phyloP scores from a whole-genome alignment of 2,888 invertebrate genomes.

The Drosophila hawaiiensis region DNA sequence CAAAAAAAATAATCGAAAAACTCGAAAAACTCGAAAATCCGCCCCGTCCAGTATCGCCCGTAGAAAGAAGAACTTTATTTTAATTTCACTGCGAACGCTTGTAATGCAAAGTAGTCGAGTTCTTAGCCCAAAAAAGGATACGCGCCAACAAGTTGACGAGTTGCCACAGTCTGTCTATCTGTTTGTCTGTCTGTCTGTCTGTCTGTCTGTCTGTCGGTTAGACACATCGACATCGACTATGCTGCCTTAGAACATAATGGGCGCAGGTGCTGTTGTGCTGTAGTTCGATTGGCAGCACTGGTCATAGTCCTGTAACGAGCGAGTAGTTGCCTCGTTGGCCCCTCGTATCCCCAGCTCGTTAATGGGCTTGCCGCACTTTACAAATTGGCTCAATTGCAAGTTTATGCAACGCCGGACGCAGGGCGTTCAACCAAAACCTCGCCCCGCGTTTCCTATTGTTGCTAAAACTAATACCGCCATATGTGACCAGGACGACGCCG shows the following conservation, averaged over 20 bases:
- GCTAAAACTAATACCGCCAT: constrained; percentile 79
- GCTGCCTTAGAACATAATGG: not conserved
- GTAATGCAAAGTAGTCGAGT: constrained; percentile 67
- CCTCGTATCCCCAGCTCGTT: constrained; percentile 49
- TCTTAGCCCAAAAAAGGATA: constrained; percentile 40
- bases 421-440: not conserved
- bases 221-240: not conserved
- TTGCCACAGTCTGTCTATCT: not conserved
- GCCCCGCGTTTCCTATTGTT: constrained; percentile 43
- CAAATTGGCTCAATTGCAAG: constrained; percentile 86
- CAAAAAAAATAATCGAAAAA: not conserved
- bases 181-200: not conserved
- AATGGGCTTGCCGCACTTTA: constrained; percentile 82
- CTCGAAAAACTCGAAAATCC: constrained; percentile 20
- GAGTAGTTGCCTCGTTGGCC: constrained; percentile 13
- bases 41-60: constrained; percentile 34
- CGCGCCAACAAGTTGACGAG: constrained; percentile 38
- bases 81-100: constrained; percentile 77
- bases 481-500: constrained; percentile 77
- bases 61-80: constrained; percentile 74
- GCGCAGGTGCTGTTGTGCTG: constrained; percentile 58
- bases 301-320: constrained; percentile 32
- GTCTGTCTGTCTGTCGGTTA: not conserved
- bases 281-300: constrained; percentile 58
- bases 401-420: constrained; percentile 80